Conservation (phyloP, 1,140 invertebrate species). For the Drosophila biarmipes region DNA sequence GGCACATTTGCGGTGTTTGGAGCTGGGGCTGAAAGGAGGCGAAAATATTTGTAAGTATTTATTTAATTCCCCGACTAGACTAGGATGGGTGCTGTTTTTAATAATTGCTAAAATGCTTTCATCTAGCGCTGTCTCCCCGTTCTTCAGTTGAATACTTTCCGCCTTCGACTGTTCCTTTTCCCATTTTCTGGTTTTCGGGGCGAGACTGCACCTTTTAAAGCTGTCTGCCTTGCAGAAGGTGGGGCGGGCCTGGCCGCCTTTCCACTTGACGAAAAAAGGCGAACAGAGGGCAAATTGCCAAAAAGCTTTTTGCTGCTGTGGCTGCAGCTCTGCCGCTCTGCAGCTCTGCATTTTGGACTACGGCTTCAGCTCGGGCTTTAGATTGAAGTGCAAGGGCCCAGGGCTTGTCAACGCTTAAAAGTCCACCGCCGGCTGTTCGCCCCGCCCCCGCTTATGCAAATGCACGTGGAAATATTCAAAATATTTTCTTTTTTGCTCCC, state of each 20-base stretch:
- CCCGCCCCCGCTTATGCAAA: slow-evolving; percentile 64
- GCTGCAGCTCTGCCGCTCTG: slow-evolving; percentile 11
- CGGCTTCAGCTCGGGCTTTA: slow-evolving; percentile 30
- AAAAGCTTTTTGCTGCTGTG: slow-evolving; percentile 70
- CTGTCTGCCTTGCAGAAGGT: background rate
- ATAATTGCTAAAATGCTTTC: too few species aligned
- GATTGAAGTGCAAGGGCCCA: slow-evolving; percentile 60
- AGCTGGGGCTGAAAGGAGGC: background rate
- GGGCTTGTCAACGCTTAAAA: slow-evolving; percentile 50
- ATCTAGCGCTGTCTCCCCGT: too few species aligned
- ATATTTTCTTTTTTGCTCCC: slow-evolving; percentile 58
- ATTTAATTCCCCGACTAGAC: too few species aligned
- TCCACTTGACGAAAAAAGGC: slow-evolving; percentile 27
- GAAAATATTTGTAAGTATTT: background rate
- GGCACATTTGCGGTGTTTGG: slow-evolving; percentile 9
- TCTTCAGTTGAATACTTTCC: background rate
- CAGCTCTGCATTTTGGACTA: slow-evolving; percentile 19
- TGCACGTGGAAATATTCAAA: slow-evolving; percentile 83
- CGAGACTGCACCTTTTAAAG: slow-evolving; percentile 21
- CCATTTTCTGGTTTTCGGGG: too few species aligned
- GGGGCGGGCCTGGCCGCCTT: slow-evolving; percentile 4
- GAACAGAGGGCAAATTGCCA: slow-evolving; percentile 76
- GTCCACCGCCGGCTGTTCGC: background rate
- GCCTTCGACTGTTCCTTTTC: background rate
- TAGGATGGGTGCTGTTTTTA: too few species aligned